Evolutionary conservation across 2,888 invertebrate species (phyloP).

Genomic region (Crepidodera aurea): DNA sequence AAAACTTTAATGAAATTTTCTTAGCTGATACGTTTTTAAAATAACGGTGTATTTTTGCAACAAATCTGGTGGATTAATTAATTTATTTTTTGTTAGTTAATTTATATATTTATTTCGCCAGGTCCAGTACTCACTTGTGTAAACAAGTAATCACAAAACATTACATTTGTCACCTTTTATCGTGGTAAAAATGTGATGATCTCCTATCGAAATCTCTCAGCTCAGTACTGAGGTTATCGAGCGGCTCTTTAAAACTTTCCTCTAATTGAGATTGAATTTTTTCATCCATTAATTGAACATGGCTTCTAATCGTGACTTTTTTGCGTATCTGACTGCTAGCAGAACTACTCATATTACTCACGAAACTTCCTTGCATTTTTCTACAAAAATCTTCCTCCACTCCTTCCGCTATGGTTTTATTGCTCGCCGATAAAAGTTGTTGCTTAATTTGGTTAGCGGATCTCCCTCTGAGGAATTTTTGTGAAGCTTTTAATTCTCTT

Average conservation of each 20-base stretch:
- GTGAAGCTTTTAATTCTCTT: constrained; percentile 58
- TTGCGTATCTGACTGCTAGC: constrained; percentile 4
- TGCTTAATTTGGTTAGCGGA: constrained; percentile 66
- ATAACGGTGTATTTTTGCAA: too few species aligned
- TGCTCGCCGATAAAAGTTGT: constrained; percentile 69
- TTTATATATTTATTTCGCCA: too few species aligned
- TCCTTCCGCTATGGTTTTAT: constrained; percentile 63
- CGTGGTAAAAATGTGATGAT: constrained; percentile 67
- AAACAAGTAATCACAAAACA: constrained; percentile 36
- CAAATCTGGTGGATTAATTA: too few species aligned
- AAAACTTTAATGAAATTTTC: too few species aligned
- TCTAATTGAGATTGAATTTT: constrained; percentile 62
- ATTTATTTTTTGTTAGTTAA: too few species aligned
- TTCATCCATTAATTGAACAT: constrained; percentile 61
- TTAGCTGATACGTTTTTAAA: too few species aligned
- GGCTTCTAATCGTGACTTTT: constrained; percentile 40
- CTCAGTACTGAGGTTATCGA: constrained; percentile 69
- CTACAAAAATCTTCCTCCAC: constrained; percentile 59
- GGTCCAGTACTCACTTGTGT: constrained; percentile 42
- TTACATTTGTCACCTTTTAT: constrained; percentile 68
- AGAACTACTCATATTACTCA: constrained; percentile 40
- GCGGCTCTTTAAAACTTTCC: constrained; percentile 67
- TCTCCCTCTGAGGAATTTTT: constrained; percentile 65
- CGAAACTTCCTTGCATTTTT: constrained; percentile 45
- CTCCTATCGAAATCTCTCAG: constrained; percentile 71